Base-by-base conservation (phyloP, 2,113 vertebrate species). In the Astur gentilis region DNA sequence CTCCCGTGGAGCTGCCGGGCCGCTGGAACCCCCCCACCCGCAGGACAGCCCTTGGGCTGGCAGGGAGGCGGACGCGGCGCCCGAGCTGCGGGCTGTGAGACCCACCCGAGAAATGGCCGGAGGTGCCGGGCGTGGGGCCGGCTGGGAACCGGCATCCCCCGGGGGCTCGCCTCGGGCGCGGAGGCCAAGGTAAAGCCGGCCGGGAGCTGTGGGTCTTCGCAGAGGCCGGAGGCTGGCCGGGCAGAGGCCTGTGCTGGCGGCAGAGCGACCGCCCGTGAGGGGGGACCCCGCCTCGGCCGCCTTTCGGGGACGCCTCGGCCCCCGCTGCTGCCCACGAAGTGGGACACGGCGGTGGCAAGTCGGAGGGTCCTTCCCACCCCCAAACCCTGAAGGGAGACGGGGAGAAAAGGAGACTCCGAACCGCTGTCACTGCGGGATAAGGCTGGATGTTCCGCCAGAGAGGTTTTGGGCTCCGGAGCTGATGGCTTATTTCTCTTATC, bases 251-350 rank as follows among this genome's bases (percentile, higher is more conserved):
- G 62, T 2, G 34, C 19, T 19, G 83, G 47, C 36, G 9, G 49
- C 8, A 2, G 23, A 29, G 47, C 4, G 10, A 25, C 10, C 7
- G 3, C 16, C 26, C 0, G 23, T 6, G 62, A 21, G 52, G n/a
- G 15, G 34, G 14, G 13, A 36, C 4, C 10, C 17, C 17, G 18
- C 15, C 45, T n/a, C 1, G 1, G 55, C 6, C 27, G 45, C 50
- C 50, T 9, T 16, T 10, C 13, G 1, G 58, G 40, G 21, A 3
- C n/a, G 4, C 8, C 21, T 10, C 3, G 13, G 23, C 29, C 29
- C 31, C 38, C 7, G 10, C 31, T 0, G 0, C 27, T 3, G 8
- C 45, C 47, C 27, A 7, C 4, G 0, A 8, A 14, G 54, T 6
- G 8, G 21, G 11, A 2, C 3, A 0, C 1, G 2, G 18, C 2